These are phyloP conservation scores for Heliconius ethilla DNA, from an alignment of 2,888 invertebrate species.

Conservation along the genomic window DNA sequence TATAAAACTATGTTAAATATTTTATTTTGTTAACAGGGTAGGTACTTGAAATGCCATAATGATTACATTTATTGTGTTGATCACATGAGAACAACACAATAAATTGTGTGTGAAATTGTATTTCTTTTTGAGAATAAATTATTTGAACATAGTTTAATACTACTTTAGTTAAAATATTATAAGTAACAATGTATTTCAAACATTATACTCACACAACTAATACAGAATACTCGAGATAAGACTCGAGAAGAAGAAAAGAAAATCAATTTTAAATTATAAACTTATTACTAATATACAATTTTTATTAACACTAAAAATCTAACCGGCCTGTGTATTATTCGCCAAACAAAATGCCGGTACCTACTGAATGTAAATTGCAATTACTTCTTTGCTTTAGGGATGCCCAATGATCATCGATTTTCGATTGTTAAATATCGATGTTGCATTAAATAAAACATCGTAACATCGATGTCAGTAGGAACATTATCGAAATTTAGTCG, in stretches of 20 bases:
- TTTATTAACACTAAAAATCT: not conserved
- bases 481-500: too few relatives aligned
- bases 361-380: not conserved
- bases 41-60: too few relatives aligned
- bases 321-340: not conserved
- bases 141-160: not conserved
- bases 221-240: not conserved
- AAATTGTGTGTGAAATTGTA: too few relatives aligned
- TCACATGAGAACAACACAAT: too few relatives aligned
- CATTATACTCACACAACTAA: not conserved
- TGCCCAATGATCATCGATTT: too few relatives aligned
- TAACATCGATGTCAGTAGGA: too few relatives aligned
- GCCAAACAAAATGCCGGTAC: not conserved
- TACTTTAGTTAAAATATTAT: not conserved
- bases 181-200: not conserved
- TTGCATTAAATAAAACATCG: too few relatives aligned
- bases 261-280: not conserved
- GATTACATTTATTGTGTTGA: too few relatives aligned
- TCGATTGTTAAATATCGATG: too few relatives aligned
- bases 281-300: not conserved
- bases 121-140: too few relatives aligned
- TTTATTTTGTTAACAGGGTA: too few relatives aligned
- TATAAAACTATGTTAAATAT: too few relatives aligned
- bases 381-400: not conserved
- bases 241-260: not conserved